These are phyloP conservation scores for Tiaroga cobitis DNA, from an alignment of 2,797 vertebrate species.

Conservation along the genomic window DNA sequence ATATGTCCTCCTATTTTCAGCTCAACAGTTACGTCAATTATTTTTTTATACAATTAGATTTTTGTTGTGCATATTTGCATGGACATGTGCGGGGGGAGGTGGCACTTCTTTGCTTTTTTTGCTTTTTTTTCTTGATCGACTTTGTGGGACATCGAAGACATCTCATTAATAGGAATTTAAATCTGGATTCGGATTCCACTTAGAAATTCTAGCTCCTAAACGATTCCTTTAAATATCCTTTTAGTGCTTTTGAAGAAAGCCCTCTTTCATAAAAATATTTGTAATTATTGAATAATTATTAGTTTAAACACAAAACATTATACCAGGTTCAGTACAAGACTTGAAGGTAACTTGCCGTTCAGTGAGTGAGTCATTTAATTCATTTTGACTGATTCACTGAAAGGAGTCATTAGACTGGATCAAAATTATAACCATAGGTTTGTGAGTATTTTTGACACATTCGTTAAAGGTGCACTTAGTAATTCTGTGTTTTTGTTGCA, in stretches of 20 bases:
- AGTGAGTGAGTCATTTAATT: neutral
- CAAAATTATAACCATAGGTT: neutral
- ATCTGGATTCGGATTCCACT: neutral
- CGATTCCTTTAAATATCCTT: neutral
- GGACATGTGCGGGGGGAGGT: neutral
- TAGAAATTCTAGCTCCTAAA: neutral
- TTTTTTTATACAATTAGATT: constrained; percentile 19
- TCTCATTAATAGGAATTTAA: neutral
- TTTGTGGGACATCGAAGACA: neutral
- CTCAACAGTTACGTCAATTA: constrained; percentile 26
- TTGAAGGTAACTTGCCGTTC: neutral
- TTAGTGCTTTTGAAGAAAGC: neutral
- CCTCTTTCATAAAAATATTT: neutral
- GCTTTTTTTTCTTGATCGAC: neutral
- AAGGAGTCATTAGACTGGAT: neutral
- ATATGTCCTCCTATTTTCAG: constrained; percentile 35
- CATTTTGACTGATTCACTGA: neutral
- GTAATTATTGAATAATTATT: neutral
- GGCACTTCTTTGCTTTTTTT: neutral
- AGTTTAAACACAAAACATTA: neutral
- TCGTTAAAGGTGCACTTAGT: neutral
- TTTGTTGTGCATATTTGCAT: neutral
- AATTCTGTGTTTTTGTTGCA: neutral
- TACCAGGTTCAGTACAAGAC: neutral
- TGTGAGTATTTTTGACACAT: neutral